Conservation (phyloP, 1,140 invertebrate genomes). For the Dreissena rostriformis region DNA sequence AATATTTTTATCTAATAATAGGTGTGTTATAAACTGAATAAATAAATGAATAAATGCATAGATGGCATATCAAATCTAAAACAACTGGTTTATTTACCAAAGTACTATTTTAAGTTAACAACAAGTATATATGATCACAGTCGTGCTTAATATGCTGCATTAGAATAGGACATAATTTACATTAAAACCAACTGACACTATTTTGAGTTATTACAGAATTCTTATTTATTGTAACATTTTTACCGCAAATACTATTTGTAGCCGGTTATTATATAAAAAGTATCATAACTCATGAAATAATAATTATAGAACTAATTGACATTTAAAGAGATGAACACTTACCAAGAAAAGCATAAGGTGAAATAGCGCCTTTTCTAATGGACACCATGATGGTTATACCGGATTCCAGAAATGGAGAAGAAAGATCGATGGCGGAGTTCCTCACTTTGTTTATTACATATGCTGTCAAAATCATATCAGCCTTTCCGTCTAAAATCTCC, state of each 20-base stretch:
- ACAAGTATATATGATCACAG: no score
- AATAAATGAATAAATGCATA: neutral
- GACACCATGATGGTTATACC: constrained; percentile 98
- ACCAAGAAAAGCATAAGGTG: constrained; percentile 98
- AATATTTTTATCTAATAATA: neutral
- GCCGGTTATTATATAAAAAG: neutral
- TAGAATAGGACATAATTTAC: neutral
- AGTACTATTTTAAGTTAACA: no score
- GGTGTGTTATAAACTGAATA: neutral
- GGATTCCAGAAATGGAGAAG: constrained; percentile 98
- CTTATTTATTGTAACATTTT: no score
- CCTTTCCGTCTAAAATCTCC: constrained; percentile 94
- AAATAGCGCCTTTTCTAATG: constrained; percentile 98
- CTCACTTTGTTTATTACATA: constrained; percentile 98
- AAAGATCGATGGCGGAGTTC: constrained; percentile 94
- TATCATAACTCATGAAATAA: neutral
- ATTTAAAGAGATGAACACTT: constrained; percentile 37
- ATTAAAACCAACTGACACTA: neutral
- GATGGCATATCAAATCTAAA: no score
- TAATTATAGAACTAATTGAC: neutral
- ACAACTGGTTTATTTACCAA: no score
- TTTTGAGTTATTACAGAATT: neutral
- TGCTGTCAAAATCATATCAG: constrained; percentile 98
- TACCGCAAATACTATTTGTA: neutral
- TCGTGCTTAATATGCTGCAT: no score